phyloP scores from a whole-genome alignment of 1,140 invertebrate species.

The Trachelipus rathkii region DNA sequence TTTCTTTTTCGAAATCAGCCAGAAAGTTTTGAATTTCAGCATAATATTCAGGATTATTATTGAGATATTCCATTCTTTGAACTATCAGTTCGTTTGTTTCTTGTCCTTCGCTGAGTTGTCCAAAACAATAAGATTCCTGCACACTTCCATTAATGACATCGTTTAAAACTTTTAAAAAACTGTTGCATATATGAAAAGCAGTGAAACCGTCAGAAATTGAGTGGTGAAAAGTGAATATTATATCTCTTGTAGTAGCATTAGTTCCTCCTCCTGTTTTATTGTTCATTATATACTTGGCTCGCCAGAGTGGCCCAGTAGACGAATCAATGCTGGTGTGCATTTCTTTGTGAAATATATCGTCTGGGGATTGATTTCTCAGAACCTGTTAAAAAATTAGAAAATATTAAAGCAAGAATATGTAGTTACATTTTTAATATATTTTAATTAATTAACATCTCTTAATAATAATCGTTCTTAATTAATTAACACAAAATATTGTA shows the following conservation, averaged over 20 bases:
- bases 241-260: neutral
- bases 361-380: no score
- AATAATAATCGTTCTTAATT: no score
- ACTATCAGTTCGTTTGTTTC: neutral
- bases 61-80: neutral
- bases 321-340: neutral
- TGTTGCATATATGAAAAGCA: neutral
- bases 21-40: neutral
- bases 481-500: no score
- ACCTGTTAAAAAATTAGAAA: no score
- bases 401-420: no score
- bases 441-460: no score
- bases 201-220: neutral
- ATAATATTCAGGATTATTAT: neutral
- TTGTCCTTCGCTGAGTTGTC: neutral
- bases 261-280: neutral
- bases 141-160: neutral
- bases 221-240: neutral
- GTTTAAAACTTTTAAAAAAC: neutral
- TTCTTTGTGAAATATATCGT: neutral
- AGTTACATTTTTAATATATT: no score
- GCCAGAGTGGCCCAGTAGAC: neutral
- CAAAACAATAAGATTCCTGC: neutral
- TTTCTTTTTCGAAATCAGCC: neutral
- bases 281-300: neutral